These are phyloP conservation scores for Labroides dimidiatus DNA, from an alignment of 2,797 vertebrate species.

Conservation along the genomic window DNA sequence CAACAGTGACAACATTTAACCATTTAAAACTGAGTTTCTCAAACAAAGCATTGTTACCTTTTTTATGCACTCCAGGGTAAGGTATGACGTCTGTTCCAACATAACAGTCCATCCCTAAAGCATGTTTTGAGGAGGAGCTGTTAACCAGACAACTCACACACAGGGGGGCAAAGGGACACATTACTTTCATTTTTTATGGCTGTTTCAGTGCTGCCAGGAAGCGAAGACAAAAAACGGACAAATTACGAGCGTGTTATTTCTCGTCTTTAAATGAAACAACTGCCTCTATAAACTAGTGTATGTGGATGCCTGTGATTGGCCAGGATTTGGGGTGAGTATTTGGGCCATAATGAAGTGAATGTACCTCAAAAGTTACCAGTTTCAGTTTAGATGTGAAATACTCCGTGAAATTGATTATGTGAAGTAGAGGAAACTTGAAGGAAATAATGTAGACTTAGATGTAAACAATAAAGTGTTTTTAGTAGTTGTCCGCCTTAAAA, in stretches of 20 bases:
- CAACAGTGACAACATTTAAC: not conserved
- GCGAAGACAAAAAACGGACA: slow-evolving; percentile 17
- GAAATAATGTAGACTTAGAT: not conserved
- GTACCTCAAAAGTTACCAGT: slow-evolving; percentile 15
- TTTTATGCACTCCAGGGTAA: not conserved
- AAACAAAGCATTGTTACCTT: slow-evolving; percentile 8
- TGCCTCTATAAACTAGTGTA: slow-evolving; percentile 12
- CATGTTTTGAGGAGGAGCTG: slow-evolving; percentile 44
- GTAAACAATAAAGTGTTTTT: no score
- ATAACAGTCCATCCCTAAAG: slow-evolving; percentile 51
- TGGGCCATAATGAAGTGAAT: not conserved
- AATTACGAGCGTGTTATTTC: slow-evolving; percentile 17
- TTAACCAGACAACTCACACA: slow-evolving; percentile 19
- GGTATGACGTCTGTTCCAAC: slow-evolving; percentile 27
- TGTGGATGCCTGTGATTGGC: not conserved
- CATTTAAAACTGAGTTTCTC: not conserved
- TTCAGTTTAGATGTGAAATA: not conserved
- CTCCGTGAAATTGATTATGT: no score
- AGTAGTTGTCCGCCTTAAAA: not conserved
- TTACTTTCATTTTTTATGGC: slow-evolving; percentile 41
- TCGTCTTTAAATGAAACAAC: slow-evolving; percentile 21
- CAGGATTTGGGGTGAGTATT: not conserved
- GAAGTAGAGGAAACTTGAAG: not conserved
- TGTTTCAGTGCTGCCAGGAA: slow-evolving; percentile 15
- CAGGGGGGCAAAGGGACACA: slow-evolving; percentile 12